Evolutionary conservation across 2,797 vertebrate genomes (phyloP).

Genomic region (Siniperca undulata): DNA sequence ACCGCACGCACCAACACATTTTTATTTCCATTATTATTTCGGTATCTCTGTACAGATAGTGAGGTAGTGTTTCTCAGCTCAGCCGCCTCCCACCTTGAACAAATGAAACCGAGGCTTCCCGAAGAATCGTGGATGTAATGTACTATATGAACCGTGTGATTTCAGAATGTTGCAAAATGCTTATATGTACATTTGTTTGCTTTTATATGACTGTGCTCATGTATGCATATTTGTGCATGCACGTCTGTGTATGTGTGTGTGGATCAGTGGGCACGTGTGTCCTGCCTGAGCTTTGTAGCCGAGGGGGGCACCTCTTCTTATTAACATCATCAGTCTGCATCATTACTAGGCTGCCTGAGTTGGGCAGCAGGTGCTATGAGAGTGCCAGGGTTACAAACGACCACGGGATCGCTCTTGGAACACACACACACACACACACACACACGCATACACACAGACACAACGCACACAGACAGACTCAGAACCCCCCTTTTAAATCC

Average conservation of each 20-base stretch:
- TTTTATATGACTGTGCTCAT: neutral
- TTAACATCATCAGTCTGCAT: constrained; percentile 98
- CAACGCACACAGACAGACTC: constrained; percentile 53
- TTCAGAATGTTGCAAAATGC: constrained; percentile 31
- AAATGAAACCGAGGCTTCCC: constrained; percentile 28
- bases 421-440: constrained; percentile 84
- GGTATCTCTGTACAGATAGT: constrained; percentile 74
- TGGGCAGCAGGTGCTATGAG: constrained; percentile 91
- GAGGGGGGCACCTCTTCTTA: constrained; percentile 93
- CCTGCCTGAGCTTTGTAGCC: constrained; percentile 86
- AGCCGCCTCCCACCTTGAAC: constrained; percentile 48
- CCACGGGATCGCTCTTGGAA: constrained; percentile 86
- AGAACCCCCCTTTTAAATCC: constrained; percentile 87
- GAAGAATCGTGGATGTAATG: constrained; percentile 28
- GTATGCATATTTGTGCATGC: constrained; percentile 48
- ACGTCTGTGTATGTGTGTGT: constrained; percentile 32
- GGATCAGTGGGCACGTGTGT: constrained; percentile 59
- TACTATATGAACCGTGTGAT: neutral
- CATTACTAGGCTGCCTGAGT: constrained; percentile 94
- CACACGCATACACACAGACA: constrained; percentile 60
- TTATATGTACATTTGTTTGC: constrained; percentile 31
- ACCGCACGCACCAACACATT: constrained; percentile 62
- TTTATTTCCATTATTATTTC: constrained; percentile 80
- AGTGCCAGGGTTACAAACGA: constrained; percentile 95
- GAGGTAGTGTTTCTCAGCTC: constrained; percentile 60